These are phyloP conservation scores for Engraulis encrasicolus DNA, from an alignment of 2,113 vertebrate species.

Conservation along the genomic window DNA sequence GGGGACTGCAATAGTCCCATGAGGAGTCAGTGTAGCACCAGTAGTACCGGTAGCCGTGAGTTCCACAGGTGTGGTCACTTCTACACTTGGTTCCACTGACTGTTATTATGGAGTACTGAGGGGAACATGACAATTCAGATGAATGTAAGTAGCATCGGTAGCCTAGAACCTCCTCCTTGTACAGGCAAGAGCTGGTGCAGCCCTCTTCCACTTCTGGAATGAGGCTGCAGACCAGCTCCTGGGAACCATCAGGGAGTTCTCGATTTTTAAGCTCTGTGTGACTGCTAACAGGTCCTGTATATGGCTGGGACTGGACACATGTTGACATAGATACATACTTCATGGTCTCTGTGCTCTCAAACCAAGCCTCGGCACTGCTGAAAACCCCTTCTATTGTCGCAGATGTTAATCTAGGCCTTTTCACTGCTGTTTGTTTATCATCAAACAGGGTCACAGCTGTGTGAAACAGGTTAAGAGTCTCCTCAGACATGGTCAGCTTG, in stretches of 20 bases:
- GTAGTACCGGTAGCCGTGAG: constrained; percentile 29
- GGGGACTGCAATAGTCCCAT: constrained; percentile 45
- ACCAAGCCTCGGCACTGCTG: neutral
- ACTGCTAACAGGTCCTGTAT: neutral
- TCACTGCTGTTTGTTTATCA: too few species aligned
- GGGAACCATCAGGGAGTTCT: neutral
- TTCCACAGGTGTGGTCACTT: constrained; percentile 19
- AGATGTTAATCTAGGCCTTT: too few species aligned
- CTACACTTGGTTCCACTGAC: neutral
- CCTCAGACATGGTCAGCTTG: neutral
- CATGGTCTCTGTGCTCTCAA: neutral
- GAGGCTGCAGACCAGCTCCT: neutral
- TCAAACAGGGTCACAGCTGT: neutral
- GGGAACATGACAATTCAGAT: neutral
- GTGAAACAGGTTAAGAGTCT: neutral
- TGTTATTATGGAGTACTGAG: too few species aligned
- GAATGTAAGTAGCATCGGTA: constrained; percentile 30
- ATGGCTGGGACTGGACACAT: neutral
- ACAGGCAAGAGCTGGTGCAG: constrained; percentile 17
- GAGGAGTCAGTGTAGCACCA: constrained; percentile 34
- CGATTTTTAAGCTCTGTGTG: neutral
- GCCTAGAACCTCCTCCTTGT: neutral
- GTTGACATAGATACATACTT: neutral
- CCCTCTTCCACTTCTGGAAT: too few species aligned
- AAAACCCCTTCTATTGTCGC: neutral